Evolutionary conservation across 2,797 vertebrate species (phyloP).

Genomic region (Macroramphosus scolopax): DNA sequence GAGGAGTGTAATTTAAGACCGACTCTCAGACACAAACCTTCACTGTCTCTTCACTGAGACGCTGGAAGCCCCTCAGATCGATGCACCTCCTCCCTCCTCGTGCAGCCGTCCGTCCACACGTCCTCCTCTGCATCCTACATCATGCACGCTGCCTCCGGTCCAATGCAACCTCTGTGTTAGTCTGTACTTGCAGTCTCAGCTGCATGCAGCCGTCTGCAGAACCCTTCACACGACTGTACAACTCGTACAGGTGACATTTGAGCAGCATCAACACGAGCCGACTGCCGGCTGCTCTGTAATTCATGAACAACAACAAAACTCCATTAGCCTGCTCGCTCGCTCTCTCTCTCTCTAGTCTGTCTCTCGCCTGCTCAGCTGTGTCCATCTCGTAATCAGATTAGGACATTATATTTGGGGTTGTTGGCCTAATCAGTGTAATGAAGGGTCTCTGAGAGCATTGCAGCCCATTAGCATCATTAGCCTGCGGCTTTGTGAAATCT

Average conservation of each 20-base stretch:
- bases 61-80: no score
- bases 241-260: slow-evolving; percentile 36
- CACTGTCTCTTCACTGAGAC: no score
- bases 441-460: slow-evolving; percentile 68
- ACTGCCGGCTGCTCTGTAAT: slow-evolving; percentile 14
- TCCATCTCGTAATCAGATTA: slow-evolving; percentile 73
- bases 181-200: not conserved
- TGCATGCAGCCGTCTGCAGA: slow-evolving; percentile 16
- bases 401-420: slow-evolving; percentile 68
- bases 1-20: no score
- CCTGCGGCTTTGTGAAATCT: slow-evolving; percentile 54
- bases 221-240: slow-evolving; percentile 25
- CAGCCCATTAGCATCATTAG: slow-evolving; percentile 71
- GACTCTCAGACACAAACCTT: no score
- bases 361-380: slow-evolving; percentile 41
- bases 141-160: no score
- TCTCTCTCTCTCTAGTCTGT: slow-evolving; percentile 13
- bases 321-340: slow-evolving; percentile 15
- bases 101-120: no score
- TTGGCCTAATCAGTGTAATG: slow-evolving; percentile 71
- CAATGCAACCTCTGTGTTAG: no score
- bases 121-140: no score
- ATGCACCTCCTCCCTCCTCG: no score
- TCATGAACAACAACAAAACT: slow-evolving; percentile 23
- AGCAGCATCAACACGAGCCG: slow-evolving; percentile 10